Evolutionary conservation across 2,113 vertebrate species (phyloP).

Genomic region (Sarotherodon lohbergeri): DNA sequence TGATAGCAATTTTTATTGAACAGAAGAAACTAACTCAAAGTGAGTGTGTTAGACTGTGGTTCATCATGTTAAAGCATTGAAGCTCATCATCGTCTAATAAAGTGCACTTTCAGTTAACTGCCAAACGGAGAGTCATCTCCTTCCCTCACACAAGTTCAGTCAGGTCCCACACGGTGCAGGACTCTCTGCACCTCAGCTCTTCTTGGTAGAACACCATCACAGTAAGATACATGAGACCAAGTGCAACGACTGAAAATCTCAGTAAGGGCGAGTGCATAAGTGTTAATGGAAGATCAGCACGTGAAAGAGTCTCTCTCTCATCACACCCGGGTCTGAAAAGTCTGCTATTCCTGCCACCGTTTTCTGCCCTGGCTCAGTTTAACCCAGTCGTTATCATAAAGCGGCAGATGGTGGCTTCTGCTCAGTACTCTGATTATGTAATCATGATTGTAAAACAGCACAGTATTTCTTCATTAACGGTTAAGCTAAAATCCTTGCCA

Average conservation of each 20-base stretch:
- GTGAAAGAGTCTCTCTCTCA: neutral
- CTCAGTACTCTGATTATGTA: neutral
- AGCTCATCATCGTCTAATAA: constrained; percentile 56
- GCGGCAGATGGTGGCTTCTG: neutral
- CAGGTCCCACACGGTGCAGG: neutral
- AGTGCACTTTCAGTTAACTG: constrained; percentile 68
- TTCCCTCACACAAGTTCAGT: neutral
- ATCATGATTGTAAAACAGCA: constrained; percentile 49
- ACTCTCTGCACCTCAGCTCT: neutral
- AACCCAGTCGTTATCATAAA: neutral
- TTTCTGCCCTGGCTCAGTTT: constrained; percentile 1
- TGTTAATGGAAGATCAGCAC: constrained; percentile 56
- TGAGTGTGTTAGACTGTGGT: constrained; percentile 34
- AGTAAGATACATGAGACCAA: constrained; percentile 16
- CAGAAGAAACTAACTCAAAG: constrained; percentile 37
- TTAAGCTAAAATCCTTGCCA: constrained; percentile 3
- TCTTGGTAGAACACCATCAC: neutral
- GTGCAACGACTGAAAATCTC: constrained; percentile 20
- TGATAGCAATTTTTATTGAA: constrained; percentile 59
- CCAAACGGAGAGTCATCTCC: neutral
- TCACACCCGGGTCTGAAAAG: neutral
- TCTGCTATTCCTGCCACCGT: neutral
- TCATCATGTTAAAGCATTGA: constrained; percentile 49
- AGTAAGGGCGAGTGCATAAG: constrained; percentile 54
- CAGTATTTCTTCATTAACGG: constrained; percentile 3